phyloP scores from a whole-genome alignment of 2,888 invertebrate species.

The Dusona sp. region DNA sequence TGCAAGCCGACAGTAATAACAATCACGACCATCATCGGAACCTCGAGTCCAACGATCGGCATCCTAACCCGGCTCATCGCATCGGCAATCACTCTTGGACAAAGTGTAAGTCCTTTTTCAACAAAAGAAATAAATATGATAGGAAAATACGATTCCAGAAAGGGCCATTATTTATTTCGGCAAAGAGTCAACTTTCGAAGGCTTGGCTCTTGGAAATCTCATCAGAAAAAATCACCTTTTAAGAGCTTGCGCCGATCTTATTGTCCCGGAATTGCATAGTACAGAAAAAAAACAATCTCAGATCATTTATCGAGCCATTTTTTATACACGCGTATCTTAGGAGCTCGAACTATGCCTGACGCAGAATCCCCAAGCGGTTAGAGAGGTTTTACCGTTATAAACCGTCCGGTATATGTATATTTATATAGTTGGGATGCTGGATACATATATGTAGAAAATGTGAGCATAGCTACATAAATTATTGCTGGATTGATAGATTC shows the following conservation, averaged over 20 bases:
- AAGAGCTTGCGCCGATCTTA: not conserved
- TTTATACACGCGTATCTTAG: constrained; percentile 43
- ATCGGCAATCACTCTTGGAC: constrained; percentile 80
- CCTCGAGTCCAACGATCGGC: constrained; percentile 78
- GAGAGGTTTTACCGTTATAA: constrained; percentile 72
- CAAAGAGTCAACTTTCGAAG: not conserved
- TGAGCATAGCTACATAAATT: constrained; percentile 71
- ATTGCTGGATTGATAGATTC: constrained; percentile 60
- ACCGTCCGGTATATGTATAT: constrained; percentile 55
- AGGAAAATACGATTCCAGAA: not conserved
- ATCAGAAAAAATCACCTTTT: not conserved
- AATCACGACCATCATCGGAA: constrained; percentile 83
- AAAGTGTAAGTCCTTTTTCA: constrained; percentile 81
- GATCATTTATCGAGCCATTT: constrained; percentile 4
- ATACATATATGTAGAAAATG: constrained; percentile 50
- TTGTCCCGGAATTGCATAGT: not conserved
- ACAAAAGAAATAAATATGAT: constrained; percentile 44
- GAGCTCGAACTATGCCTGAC: constrained; percentile 45
- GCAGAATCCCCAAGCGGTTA: constrained; percentile 66
- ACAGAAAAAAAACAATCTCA: constrained; percentile 33
- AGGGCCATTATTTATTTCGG: not conserved
- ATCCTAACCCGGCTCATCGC: constrained; percentile 72
- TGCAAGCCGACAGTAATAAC: constrained; percentile 81
- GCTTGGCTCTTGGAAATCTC: not conserved
- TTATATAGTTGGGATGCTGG: constrained; percentile 45